phyloP scores from a whole-genome alignment of 2,113 vertebrate species.

The Periophthalmus modestus region DNA sequence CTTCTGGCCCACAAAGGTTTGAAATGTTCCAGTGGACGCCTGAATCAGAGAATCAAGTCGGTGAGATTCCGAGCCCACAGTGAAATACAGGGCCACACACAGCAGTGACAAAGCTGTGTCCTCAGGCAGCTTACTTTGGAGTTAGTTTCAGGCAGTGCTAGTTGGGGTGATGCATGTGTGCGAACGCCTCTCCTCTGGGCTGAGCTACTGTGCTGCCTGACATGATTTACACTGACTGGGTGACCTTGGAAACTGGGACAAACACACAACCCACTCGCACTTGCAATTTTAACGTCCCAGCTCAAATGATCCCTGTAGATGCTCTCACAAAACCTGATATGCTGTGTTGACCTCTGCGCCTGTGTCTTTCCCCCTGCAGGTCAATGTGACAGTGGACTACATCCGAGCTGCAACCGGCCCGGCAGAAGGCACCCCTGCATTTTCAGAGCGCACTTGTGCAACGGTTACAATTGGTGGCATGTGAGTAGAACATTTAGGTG shows the following conservation, averaged over 20 bases:
- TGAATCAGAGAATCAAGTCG: slow-evolving; percentile 1
- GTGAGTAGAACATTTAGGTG: slow-evolving; percentile 76
- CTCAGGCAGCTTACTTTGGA: slow-evolving; percentile 48
- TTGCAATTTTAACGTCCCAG: slow-evolving; percentile 3
- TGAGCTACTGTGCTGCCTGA: slow-evolving; percentile 75
- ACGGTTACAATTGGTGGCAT: slow-evolving; percentile 95
- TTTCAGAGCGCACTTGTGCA: slow-evolving; percentile 93
- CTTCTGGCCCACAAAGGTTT: slow-evolving; percentile 35
- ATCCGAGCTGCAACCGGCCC: slow-evolving; percentile 90
- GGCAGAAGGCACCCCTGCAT: slow-evolving; percentile 85
- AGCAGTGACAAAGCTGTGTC: slow-evolving; percentile 57
- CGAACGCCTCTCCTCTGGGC: slow-evolving; percentile 77
- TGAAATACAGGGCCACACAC: slow-evolving; percentile 6
- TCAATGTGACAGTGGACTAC: slow-evolving; percentile 95
- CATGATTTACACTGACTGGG: slow-evolving; percentile 84
- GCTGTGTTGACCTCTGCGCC: slow-evolving; percentile 28
- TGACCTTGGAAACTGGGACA: slow-evolving; percentile 84
- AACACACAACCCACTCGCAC: slow-evolving; percentile 37
- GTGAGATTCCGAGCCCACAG: neutral
- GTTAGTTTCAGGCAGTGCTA: slow-evolving; percentile 39
- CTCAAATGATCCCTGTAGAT: slow-evolving; percentile 39
- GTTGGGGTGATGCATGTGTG: slow-evolving; percentile 48
- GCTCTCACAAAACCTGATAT: slow-evolving; percentile 9
- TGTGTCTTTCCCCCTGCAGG: slow-evolving; percentile 65
- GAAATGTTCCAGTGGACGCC: slow-evolving; percentile 19